These are phyloP conservation scores for Paracyclopina nana DNA, from an alignment of 1,140 invertebrate species.

Conservation along the genomic window DNA sequence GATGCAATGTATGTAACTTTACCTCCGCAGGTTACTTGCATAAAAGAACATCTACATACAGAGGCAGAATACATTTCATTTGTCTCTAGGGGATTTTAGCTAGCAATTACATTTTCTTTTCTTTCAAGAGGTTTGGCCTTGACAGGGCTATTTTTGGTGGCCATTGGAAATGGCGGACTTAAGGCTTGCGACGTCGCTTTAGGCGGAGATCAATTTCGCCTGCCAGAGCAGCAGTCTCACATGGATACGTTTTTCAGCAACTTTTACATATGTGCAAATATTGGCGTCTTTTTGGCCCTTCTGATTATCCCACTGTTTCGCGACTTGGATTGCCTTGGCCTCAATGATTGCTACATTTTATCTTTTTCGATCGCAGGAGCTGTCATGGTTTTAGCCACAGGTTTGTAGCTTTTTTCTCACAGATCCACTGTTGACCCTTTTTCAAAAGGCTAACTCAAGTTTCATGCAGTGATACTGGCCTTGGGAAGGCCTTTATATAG, in stretches of 20 bases:
- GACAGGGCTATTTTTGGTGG: slow-evolving; percentile 56
- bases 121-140: slow-evolving; percentile 42
- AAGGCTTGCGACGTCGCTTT: slow-evolving; percentile 94
- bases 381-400: slow-evolving; percentile 52
- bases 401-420: slow-evolving; percentile 35
- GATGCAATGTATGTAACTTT: too few relatives aligned
- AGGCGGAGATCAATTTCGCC: slow-evolving; percentile 63
- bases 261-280: slow-evolving; percentile 10
- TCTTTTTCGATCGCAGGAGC: slow-evolving; percentile 77
- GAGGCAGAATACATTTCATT: too few relatives aligned
- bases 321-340: slow-evolving; percentile 57
- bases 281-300: slow-evolving; percentile 2
- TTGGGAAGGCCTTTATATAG: slow-evolving; percentile 9
- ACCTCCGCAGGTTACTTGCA: too few relatives aligned
- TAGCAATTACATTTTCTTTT: too few relatives aligned
- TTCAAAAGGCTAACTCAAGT: background rate
- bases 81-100: too few relatives aligned
- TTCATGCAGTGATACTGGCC: slow-evolving; percentile 6
- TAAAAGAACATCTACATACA: too few relatives aligned
- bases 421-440: background rate
- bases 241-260: slow-evolving; percentile 9
- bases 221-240: slow-evolving; percentile 8
- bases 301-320: slow-evolving; percentile 23
- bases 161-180: slow-evolving; percentile 80
- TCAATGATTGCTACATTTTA: slow-evolving; percentile 60